These are phyloP conservation scores for Drosophila kohkoa DNA, from an alignment of 1,140 invertebrate species.

Conservation along the genomic window DNA sequence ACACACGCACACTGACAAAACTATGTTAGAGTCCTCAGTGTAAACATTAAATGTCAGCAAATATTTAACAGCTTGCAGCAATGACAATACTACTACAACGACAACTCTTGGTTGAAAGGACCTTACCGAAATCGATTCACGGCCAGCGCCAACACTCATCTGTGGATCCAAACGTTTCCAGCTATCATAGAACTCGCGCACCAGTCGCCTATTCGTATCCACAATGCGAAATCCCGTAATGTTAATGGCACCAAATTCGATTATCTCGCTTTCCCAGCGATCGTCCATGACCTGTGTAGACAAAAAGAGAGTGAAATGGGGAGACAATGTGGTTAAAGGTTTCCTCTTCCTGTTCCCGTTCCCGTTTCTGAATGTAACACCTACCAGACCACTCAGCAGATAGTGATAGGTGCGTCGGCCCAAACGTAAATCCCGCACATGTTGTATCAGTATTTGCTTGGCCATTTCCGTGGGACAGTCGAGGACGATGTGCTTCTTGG, in stretches of 20 bases:
- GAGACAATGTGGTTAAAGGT: conserved; percentile 8
- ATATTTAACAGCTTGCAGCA: conserved; percentile 68
- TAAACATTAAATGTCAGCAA: conserved; percentile 76
- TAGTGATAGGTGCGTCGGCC: conserved; percentile 96
- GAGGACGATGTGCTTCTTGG: conserved; percentile 95
- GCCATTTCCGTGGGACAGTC: conserved; percentile 94
- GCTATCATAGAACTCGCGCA: conserved; percentile 92
- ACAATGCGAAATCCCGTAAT: conserved; percentile 97
- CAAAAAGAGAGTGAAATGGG: not conserved
- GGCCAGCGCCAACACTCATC: conserved; percentile 88
- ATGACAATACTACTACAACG: conserved; percentile 5
- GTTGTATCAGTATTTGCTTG: conserved; percentile 93
- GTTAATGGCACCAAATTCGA: conserved; percentile 97
- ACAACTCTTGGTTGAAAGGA: not conserved
- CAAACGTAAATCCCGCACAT: conserved; percentile 93
- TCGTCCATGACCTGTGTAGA: conserved; percentile 95
- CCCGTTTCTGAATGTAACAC: conserved; percentile 83
- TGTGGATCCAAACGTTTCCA: conserved; percentile 91
- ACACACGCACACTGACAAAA: conserved; percentile 36
- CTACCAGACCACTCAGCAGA: conserved; percentile 94
- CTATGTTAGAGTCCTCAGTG: conserved; percentile 23
- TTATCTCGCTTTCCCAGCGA: conserved; percentile 94
- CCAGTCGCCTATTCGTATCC: conserved; percentile 91
- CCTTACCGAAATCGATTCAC: conserved; percentile 93
- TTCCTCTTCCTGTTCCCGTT: not conserved